Conservation (phyloP, 2,797 vertebrate genomes). For the Cyclopterus lumpus region DNA sequence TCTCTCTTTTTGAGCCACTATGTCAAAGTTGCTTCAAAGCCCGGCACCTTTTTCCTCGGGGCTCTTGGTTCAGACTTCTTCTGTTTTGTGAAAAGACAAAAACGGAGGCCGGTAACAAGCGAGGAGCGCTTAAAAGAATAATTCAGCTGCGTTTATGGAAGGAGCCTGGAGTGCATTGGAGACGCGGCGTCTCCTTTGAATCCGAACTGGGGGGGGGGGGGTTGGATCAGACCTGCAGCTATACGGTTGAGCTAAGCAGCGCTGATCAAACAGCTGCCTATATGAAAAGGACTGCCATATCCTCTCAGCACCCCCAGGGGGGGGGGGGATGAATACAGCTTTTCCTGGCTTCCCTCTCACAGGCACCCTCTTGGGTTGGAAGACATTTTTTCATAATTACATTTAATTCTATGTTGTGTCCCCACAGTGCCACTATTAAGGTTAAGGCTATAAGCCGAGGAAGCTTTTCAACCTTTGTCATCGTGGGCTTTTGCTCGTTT, state of each 20-base stretch:
- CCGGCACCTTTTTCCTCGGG: background rate
- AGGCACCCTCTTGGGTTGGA: slow-evolving; percentile 73
- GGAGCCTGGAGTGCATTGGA: slow-evolving; percentile 71
- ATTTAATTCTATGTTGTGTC: slow-evolving; percentile 83
- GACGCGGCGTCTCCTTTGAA: slow-evolving; percentile 75
- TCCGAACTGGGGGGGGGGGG: slow-evolving; percentile 60
- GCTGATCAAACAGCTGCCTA: slow-evolving; percentile 79
- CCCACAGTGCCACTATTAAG: slow-evolving; percentile 73
- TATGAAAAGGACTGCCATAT: slow-evolving; percentile 79
- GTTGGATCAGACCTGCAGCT: slow-evolving; percentile 76
- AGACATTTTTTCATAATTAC: slow-evolving; percentile 83
- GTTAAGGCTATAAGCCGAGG: slow-evolving; percentile 66
- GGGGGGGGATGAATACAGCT: slow-evolving; percentile 74
- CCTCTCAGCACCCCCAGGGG: slow-evolving; percentile 72
- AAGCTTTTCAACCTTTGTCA: slow-evolving; percentile 74
- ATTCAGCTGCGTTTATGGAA: slow-evolving; percentile 74
- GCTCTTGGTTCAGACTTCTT: background rate
- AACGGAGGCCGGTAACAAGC: slow-evolving; percentile 38
- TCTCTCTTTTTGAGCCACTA: no score
- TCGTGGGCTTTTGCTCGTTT: slow-evolving; percentile 65
- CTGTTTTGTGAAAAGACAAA: slow-evolving; percentile 12
- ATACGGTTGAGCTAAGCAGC: slow-evolving; percentile 55
- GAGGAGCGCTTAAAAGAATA: slow-evolving; percentile 52
- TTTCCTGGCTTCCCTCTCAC: slow-evolving; percentile 64
- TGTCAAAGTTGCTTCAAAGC: background rate